Conservation (phyloP, 2,888 invertebrate species). For the Lepeophtheirus nordmannii region DNA sequence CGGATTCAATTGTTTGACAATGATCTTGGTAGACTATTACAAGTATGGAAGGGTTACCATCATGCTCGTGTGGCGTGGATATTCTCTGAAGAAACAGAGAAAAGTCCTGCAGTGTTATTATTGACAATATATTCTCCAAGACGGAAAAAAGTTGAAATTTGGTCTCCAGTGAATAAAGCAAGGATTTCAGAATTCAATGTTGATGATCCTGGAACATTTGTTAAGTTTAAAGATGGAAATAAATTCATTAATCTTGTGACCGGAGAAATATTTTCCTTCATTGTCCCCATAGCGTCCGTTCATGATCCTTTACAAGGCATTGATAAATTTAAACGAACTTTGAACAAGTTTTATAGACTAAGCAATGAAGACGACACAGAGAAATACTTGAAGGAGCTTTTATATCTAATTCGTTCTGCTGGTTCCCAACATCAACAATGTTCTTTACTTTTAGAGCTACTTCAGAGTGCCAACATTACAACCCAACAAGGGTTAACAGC, state of each 20-base stretch:
- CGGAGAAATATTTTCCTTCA: background rate
- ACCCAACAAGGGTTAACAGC: background rate
- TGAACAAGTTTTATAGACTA: background rate
- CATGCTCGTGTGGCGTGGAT: slow-evolving; percentile 18
- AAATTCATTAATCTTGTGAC: background rate
- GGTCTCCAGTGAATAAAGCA: slow-evolving; percentile 20
- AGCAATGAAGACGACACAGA: background rate
- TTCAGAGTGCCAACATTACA: background rate
- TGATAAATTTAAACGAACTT: background rate
- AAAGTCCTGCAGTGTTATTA: background rate
- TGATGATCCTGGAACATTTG: background rate
- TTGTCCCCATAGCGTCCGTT: background rate
- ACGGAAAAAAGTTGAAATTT: slow-evolving; percentile 17
- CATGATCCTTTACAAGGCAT: background rate
- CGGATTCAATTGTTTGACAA: slow-evolving; percentile 17
- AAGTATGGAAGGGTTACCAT: slow-evolving; percentile 23
- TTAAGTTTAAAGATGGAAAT: background rate
- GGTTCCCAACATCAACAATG: background rate
- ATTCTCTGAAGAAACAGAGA: background rate
- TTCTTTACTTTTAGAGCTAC: background rate
- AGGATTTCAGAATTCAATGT: slow-evolving; percentile 16
- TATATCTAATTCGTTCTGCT: background rate
- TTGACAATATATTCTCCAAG: slow-evolving; percentile 19
- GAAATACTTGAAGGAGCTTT: background rate
- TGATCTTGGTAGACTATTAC: slow-evolving; percentile 5